Percentiles rank a stretch among this genome's conserved stretches.
Conservation (phyloP, 2,113 vertebrate species). For the Rousettus leschenaultii region DNA sequence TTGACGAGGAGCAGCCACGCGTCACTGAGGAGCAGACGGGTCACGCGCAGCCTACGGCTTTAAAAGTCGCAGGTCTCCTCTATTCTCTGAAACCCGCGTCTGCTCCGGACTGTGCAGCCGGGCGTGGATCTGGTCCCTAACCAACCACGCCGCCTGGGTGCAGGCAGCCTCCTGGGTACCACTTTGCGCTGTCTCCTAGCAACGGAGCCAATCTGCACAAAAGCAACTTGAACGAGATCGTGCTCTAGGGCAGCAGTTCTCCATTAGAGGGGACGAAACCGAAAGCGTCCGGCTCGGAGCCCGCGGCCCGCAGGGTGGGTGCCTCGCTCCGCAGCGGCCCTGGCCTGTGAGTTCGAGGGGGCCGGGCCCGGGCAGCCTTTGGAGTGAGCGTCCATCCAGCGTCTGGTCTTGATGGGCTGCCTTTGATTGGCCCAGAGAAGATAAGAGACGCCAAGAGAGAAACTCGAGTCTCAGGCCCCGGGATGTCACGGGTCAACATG, state of each 20-base stretch:
- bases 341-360: background rate
- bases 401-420: background rate
- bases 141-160: background rate
- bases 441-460: background rate
- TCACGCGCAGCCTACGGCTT: too few relatives aligned
- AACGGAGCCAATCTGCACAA: constrained; percentile 25
- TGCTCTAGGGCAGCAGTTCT: constrained; percentile 30
- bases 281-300: background rate
- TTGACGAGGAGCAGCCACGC: too few relatives aligned
- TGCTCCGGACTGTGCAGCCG: background rate
- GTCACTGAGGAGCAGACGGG: too few relatives aligned
- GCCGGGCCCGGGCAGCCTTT: background rate
- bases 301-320: too few relatives aligned
- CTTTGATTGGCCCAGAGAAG: background rate
- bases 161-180: background rate
- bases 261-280: constrained; percentile 16
- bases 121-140: background rate
- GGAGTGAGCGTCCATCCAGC: background rate
- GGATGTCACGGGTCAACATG: too few relatives aligned
- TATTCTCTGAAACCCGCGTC: too few relatives aligned
- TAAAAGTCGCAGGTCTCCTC: too few relatives aligned
- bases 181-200: constrained; percentile 12
- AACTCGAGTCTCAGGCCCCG: too few relatives aligned
- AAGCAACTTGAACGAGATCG: constrained; percentile 19
- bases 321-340: background rate